Conservation (phyloP, 92 coral and sea anemone genomes). For the Porites divaricata region DNA sequence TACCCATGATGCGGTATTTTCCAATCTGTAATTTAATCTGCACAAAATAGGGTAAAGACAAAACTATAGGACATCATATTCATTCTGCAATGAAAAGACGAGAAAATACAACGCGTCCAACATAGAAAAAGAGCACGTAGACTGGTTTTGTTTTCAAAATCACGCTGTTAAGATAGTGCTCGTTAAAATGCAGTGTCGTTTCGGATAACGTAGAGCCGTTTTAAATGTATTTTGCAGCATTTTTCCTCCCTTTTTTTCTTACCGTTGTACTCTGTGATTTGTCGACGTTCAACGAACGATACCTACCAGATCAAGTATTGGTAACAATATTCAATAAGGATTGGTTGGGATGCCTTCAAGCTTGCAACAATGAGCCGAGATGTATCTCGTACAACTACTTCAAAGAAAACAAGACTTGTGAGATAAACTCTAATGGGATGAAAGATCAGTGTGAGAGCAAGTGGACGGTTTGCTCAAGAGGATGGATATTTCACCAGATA, state of each 20-base stretch:
- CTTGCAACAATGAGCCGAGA: constrained; percentile 17
- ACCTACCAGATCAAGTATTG: not conserved
- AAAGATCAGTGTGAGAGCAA: not conserved
- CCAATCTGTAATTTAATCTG: constrained; percentile 8
- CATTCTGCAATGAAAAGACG: not conserved
- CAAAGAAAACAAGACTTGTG: constrained; percentile 18
- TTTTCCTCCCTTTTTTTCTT: not conserved
- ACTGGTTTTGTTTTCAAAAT: not conserved
- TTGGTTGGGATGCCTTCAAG: constrained; percentile 37
- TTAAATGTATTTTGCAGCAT: constrained; percentile 13
- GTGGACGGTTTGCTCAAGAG: constrained; percentile 3
- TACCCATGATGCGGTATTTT: not conserved
- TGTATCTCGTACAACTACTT: constrained; percentile 48
- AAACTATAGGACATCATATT: not conserved
- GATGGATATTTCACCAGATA: constrained; percentile 36
- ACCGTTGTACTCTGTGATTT: not conserved
- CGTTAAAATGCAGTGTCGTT: not conserved
- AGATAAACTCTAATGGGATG: constrained; percentile 27
- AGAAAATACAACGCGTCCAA: not conserved
- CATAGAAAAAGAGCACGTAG: not conserved
- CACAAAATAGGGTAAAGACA: not conserved
- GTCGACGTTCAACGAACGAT: constrained; percentile 2
- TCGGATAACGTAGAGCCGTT: not conserved
- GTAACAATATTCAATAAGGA: constrained; percentile 2
- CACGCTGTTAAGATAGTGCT: not conserved